These are phyloP conservation scores for Limenitis camilla DNA, from an alignment of 2,888 invertebrate genomes.

Conservation along the genomic window DNA sequence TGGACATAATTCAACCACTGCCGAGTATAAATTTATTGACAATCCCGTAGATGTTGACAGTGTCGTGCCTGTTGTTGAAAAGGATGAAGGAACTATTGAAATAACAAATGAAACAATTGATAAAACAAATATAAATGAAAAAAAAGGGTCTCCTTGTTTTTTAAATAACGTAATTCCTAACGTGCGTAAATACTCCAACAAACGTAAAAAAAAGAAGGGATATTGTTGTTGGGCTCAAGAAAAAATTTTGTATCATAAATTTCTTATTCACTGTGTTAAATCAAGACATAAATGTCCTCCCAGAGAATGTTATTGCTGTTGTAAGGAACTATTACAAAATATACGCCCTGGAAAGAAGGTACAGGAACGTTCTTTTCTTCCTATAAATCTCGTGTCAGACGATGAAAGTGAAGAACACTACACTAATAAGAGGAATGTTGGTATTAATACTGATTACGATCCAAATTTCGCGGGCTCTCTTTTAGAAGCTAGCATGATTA, in stretches of 20 bases:
- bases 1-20: background rate
- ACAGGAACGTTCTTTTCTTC: too few relatives aligned
- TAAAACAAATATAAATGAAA: too few relatives aligned
- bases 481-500: constrained; percentile 1
- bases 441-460: constrained; percentile 13
- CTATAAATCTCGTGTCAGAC: background rate
- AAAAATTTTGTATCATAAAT: constrained; percentile 10
- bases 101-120: too few relatives aligned
- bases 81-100: too few relatives aligned
- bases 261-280: background rate
- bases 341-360: too few relatives aligned
- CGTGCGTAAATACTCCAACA: constrained; percentile 2
- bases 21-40: background rate
- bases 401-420: background rate
- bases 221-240: constrained; percentile 48
- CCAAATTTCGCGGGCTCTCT: constrained; percentile 6
- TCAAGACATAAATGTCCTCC: constrained; percentile 28
- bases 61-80: too few relatives aligned
- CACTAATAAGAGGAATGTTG: background rate
- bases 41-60: too few relatives aligned
- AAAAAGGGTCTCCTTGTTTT: too few relatives aligned
- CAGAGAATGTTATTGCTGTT: constrained; percentile 38
- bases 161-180: too few relatives aligned
- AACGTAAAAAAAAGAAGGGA: background rate
- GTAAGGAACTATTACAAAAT: too few relatives aligned